These are phyloP conservation scores for Scaptomyza polygonia DNA, from an alignment of 2,888 invertebrate species.

Conservation along the genomic window DNA sequence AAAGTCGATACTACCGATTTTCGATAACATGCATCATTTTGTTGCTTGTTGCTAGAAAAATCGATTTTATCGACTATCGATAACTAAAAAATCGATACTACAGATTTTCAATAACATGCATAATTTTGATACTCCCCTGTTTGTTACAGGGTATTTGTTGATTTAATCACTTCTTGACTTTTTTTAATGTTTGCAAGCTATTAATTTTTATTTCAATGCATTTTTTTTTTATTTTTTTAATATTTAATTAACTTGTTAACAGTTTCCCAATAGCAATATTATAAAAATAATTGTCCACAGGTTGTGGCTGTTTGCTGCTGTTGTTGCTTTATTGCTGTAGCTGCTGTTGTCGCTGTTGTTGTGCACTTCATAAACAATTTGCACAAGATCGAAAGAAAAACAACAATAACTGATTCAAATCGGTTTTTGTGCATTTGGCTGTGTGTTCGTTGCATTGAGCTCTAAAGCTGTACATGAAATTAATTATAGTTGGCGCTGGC, in stretches of 20 bases:
- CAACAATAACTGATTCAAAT: conserved; percentile 47
- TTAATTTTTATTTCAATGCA: conserved; percentile 11
- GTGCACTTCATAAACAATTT: conserved; percentile 72
- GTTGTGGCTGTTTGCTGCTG: conserved; percentile 23
- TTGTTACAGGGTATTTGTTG: conserved; percentile 5
- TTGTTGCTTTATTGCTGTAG: conserved; percentile 12
- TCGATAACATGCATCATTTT: too few relatives aligned
- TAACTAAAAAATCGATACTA: not conserved
- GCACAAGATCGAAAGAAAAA: conserved; percentile 48
- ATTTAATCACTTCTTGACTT: not conserved
- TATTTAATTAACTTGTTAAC: conserved; percentile 78
- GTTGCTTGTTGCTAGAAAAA: too few relatives aligned
- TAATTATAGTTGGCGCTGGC: conserved; percentile 55
- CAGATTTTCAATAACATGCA: not conserved
- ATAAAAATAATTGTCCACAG: conserved; percentile 57
- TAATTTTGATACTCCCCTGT: not conserved
- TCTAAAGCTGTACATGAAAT: conserved; percentile 54
- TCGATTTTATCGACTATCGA: not conserved
- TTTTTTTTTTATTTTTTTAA: conserved; percentile 24
- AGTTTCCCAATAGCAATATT: conserved; percentile 69
- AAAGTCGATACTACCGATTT: not conserved
- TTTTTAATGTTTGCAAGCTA: conserved; percentile 3
- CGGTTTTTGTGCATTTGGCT: conserved; percentile 16
- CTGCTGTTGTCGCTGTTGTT: conserved; percentile 50
- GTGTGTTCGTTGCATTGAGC: conserved; percentile 15